Evolutionary conservation across 92 coral and sea anemone species (phyloP).

Genomic region (Zoanthus sansibaricus): DNA sequence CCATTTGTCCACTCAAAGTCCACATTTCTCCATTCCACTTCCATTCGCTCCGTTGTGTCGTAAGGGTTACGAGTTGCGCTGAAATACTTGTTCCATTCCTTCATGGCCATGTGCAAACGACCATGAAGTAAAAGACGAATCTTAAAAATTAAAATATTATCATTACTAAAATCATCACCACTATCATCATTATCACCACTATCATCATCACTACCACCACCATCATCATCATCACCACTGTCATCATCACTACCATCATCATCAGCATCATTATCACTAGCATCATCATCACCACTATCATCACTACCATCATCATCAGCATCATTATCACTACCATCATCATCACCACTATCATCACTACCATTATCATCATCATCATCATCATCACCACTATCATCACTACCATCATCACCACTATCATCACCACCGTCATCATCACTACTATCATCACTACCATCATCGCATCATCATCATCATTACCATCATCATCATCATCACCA

Average conservation of each 20-base stretch:
- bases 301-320: too few relatives aligned
- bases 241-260: neutral
- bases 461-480: too few relatives aligned
- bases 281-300: too few relatives aligned
- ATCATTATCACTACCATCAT: too few relatives aligned
- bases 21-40: constrained; percentile 93
- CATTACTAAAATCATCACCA: neutral
- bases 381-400: too few relatives aligned
- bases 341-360: too few relatives aligned
- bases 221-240: neutral
- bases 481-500: too few relatives aligned
- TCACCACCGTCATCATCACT: too few relatives aligned
- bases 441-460: too few relatives aligned
- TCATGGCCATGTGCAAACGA: constrained; percentile 84
- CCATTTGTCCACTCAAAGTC: constrained; percentile 97
- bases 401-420: too few relatives aligned
- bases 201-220: neutral
- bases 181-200: neutral
- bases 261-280: too few relatives aligned
- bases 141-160: constrained; percentile 43
- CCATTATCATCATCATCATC: too few relatives aligned
- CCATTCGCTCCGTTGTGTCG: constrained; percentile 89
- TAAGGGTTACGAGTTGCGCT: constrained; percentile 98
- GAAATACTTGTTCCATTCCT: constrained; percentile 90
- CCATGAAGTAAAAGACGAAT: constrained; percentile 95